Evolutionary conservation across 92 coral and sea anemone genomes (phyloP).

Genomic region (Porites divaricata): DNA sequence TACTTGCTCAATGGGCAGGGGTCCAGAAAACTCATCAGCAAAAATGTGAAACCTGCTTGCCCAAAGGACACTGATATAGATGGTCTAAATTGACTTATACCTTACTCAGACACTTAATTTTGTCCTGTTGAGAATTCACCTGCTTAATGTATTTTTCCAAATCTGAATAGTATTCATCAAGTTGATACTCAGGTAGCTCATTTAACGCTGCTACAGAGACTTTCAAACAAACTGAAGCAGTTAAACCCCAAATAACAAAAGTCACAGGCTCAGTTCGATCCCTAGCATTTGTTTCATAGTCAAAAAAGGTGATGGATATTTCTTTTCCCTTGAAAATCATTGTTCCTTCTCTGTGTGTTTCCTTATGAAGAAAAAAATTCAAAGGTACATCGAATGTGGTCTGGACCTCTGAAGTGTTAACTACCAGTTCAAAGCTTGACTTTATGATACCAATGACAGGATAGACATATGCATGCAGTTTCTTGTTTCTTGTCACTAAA

Average conservation of each 20-base stretch:
- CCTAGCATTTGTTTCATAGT: conserved; percentile 19
- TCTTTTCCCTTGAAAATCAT: conserved; percentile 5
- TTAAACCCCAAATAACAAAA: conserved; percentile 83
- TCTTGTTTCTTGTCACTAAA: conserved; percentile 1
- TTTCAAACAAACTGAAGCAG: conserved; percentile 72
- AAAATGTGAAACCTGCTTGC: no score
- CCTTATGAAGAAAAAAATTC: conserved; percentile 67
- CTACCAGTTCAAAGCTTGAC: conserved; percentile 57
- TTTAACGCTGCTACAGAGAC: conserved; percentile 71
- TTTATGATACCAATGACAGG: conserved; percentile 67
- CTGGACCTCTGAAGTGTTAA: conserved; percentile 73
- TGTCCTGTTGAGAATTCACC: not conserved
- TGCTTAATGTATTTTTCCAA: conserved; percentile 13
- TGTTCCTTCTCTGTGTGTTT: conserved; percentile 36
- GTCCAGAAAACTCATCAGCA: no score
- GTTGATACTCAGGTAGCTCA: conserved; percentile 76
- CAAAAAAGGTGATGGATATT: conserved; percentile 45
- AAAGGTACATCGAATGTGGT: conserved; percentile 80
- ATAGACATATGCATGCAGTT: conserved; percentile 5
- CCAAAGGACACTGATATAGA: no score
- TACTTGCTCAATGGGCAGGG: no score
- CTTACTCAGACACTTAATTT: not conserved
- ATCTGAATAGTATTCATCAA: conserved; percentile 37
- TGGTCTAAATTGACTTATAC: not conserved
- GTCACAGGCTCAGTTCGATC: not conserved